phyloP scores from a whole-genome alignment of 1,140 invertebrate genomes.

The Lutraria rhynchaena region DNA sequence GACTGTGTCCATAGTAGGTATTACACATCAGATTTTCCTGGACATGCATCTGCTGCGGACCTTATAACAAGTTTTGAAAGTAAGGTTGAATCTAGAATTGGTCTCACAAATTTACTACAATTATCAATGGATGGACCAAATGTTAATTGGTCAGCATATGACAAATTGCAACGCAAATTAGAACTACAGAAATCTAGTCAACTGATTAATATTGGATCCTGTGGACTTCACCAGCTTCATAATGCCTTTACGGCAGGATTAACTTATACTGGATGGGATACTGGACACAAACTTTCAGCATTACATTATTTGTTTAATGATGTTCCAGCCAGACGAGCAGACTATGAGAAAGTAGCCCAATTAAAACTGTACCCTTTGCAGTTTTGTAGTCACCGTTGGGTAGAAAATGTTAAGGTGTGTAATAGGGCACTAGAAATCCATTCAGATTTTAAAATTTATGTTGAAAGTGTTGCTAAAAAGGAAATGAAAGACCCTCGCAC shows the following conservation, averaged over 20 bases:
- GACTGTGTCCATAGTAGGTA: constrained; percentile 52
- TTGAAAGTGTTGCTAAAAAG: constrained; percentile 47
- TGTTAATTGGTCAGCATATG: constrained; percentile 67
- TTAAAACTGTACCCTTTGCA: constrained; percentile 21
- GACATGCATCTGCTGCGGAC: constrained; percentile 61
- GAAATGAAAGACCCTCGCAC: constrained; percentile 48
- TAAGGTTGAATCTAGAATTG: constrained; percentile 31
- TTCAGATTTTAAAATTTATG: constrained; percentile 21
- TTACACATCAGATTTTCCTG: constrained; percentile 56
- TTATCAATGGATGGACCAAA: constrained; percentile 73
- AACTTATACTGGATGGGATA: constrained; percentile 28
- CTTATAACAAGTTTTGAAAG: constrained; percentile 58
- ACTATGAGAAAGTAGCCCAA: constrained; percentile 50
- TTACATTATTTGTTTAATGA: constrained; percentile 60
- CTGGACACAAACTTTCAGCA: constrained; percentile 10
- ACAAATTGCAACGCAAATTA: constrained; percentile 52
- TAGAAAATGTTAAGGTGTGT: constrained; percentile 58
- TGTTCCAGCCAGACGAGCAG: constrained; percentile 59
- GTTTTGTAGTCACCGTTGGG: constrained; percentile 53
- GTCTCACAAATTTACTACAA: constrained; percentile 63
- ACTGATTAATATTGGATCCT: constrained; percentile 56
- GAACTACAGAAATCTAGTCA: constrained; percentile 6
- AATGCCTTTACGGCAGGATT: constrained; percentile 54
- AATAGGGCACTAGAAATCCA: constrained; percentile 33
- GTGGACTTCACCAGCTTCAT: constrained; percentile 59